phyloP scores from a whole-genome alignment of 2,113 vertebrate species.

The Philantomba maxwellii region DNA sequence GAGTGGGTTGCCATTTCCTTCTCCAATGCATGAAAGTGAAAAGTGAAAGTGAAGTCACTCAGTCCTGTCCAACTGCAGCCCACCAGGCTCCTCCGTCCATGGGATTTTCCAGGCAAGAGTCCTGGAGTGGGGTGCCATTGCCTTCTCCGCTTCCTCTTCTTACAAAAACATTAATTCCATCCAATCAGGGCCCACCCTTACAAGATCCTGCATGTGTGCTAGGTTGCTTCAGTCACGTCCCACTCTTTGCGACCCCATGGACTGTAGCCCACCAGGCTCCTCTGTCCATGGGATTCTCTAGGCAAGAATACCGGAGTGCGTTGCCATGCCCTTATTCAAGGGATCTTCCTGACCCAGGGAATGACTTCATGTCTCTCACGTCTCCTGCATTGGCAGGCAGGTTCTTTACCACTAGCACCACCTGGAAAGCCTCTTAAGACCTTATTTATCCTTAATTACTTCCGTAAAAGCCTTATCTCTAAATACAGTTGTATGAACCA shows the following conservation, averaged over 20 bases:
- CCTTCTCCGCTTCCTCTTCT: background rate
- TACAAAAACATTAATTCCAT: background rate
- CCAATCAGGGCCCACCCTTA: background rate
- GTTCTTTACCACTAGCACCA: background rate
- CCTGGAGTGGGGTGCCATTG: too few relatives aligned
- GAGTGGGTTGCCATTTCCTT: too few relatives aligned
- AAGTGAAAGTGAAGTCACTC: too few relatives aligned
- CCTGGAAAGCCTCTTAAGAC: background rate
- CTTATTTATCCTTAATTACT: background rate
- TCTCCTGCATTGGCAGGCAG: background rate
- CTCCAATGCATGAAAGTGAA: too few relatives aligned
- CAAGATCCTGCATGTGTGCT: background rate
- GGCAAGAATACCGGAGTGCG: accelerated
- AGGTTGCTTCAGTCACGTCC: background rate
- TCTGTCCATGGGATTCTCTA: background rate
- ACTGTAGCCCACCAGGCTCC: background rate
- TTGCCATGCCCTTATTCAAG: background rate
- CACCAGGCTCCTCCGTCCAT: too few relatives aligned
- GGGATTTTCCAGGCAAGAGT: too few relatives aligned
- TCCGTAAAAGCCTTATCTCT: background rate
- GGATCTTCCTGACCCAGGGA: background rate
- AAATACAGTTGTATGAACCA: background rate
- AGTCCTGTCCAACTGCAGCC: too few relatives aligned
- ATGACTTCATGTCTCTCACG: background rate
- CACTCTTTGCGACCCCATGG: background rate